Base-by-base conservation (phyloP, 2,797 vertebrate genomes). In the Bucorvus abyssinicus region DNA sequence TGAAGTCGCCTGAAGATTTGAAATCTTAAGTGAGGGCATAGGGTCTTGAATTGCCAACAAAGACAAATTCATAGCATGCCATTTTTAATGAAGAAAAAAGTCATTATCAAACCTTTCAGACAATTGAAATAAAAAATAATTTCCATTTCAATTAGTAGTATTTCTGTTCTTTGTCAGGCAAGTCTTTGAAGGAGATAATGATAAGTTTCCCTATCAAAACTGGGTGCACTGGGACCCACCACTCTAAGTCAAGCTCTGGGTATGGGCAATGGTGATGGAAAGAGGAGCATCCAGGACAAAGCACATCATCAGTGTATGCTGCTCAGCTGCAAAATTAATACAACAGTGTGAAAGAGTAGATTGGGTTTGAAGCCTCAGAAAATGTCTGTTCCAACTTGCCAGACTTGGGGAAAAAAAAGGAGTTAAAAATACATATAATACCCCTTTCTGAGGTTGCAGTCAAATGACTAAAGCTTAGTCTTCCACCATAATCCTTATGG, bases 171-270 rank as follows among this genome's bases (percentile, higher is more conserved):
- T 86, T 64, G 22, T 44, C 40, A 79, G 19, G 30, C 12, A 61
- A 20, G 11, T 12, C 63, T 91, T 79, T 57, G 38, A 84, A 68
- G 57, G 30, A 88, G 52, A 56, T 49, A 34, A 61, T n/a, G 44
- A 4, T 49, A 76, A 30, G 7, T 56, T 84, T 84, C 24, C 32
- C 32, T 27, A 49, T 11, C 15, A 59, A 78, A 90, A 57, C 8
- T 32, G 38, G 12, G 23, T 9, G n/a, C 40, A 14, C 24, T 49
- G 44, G 23, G 40, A 79, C 16, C 12, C 27, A 14, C 11, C 29
- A 7, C 18, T 82, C 20, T 19, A 30, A 1, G 0, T 60, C 24
- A 79, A 60, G 24, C 7, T 79, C 60, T 59, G 23, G 0, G 0
- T 55, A 14, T 0, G 6, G 15, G 5, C 34, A 74, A 42, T 0